phyloP scores from a whole-genome alignment of 2,113 vertebrate species.

The Anolis carolinensis region DNA sequence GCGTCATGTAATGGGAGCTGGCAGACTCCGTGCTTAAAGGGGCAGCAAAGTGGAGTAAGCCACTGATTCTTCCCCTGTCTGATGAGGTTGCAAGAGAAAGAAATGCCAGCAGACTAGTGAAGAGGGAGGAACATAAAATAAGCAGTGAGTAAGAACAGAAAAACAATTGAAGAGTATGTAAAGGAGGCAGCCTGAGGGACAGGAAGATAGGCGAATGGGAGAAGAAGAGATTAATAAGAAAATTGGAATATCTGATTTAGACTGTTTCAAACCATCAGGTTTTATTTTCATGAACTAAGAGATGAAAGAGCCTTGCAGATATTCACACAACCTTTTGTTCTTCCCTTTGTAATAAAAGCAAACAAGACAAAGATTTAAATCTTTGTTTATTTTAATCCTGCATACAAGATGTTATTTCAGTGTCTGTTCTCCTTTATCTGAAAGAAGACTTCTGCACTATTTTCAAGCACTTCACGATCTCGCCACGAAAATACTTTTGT shows the following conservation, averaged over 20 bases:
- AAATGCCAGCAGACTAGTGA: neutral
- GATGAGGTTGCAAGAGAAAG: neutral
- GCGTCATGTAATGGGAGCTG: too few relatives aligned
- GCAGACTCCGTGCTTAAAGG: too few relatives aligned
- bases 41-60: too few relatives aligned
- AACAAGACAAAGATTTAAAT: neutral
- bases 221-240: neutral
- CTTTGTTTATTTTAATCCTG: too few relatives aligned
- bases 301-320: neutral
- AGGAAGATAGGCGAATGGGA: neutral
- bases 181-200: neutral
- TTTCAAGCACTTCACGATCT: too few relatives aligned
- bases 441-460: too few relatives aligned
- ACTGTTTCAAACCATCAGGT: neutral
- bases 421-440: too few relatives aligned
- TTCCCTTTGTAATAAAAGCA: neutral
- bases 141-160: neutral
- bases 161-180: neutral
- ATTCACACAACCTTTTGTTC: neutral
- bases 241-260: neutral
- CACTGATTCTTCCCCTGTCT: too few relatives aligned
- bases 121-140: too few relatives aligned
- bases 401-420: too few relatives aligned
- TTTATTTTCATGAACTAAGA: neutral
- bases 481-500: too few relatives aligned